A percentile compares a stretch with the other conserved stretches of the same genome.
phyloP scores from a whole-genome alignment of 1,140 invertebrate species.

The Bombus pascuorum region DNA sequence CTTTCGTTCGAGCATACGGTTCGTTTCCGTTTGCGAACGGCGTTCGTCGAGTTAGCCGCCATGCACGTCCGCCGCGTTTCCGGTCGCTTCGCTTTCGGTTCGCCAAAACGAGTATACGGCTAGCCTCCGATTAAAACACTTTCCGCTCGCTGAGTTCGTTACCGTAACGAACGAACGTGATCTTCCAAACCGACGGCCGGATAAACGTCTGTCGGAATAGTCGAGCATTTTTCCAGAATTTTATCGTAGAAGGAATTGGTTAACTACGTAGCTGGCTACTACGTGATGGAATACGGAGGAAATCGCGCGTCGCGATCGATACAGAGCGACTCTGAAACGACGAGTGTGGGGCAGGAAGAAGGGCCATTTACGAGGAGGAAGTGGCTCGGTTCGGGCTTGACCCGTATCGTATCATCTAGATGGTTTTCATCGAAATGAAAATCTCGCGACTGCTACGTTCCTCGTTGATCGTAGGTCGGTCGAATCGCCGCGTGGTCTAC shows the following conservation, averaged over 20 bases:
- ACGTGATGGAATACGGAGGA: too few species aligned
- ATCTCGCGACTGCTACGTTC: background rate
- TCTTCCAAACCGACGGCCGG: background rate
- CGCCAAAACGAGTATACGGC: background rate
- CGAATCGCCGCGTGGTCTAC: background rate
- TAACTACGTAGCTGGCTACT: too few species aligned
- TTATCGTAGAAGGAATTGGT: too few species aligned
- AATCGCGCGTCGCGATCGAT: too few species aligned
- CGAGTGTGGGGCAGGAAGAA: background rate
- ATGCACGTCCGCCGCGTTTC: background rate
- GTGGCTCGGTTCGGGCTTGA: background rate
- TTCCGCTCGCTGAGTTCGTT: background rate
- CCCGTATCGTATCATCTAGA: background rate
- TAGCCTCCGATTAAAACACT: slow-evolving; percentile 9
- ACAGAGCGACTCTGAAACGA: background rate
- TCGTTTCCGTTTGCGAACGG: slow-evolving; percentile 6
- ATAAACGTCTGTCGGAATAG: background rate
- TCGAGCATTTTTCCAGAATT: too few species aligned
- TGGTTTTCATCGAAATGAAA: slow-evolving; percentile 10
- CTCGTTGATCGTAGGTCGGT: background rate
- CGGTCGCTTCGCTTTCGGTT: slow-evolving; percentile 26
- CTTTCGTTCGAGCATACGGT: background rate
- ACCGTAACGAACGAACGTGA: too few species aligned
- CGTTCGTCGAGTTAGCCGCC: background rate
- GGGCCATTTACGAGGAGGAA: background rate